Evolutionary conservation across 2,888 invertebrate species (phyloP), one percentile per base, ranked within the genome.

Genomic region (Diarsia rubi): DNA sequence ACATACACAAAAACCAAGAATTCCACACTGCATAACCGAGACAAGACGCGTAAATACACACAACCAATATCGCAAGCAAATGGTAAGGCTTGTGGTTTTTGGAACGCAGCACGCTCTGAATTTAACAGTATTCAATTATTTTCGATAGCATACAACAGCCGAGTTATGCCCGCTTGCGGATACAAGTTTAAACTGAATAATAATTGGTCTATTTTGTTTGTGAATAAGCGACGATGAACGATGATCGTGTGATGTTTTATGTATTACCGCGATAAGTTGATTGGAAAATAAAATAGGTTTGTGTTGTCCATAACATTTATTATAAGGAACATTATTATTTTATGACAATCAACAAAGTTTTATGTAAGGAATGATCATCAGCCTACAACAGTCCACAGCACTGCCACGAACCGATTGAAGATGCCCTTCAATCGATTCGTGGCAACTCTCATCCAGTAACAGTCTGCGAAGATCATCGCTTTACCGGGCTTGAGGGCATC

Each of bases 81-180:
- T 86, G 82, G 91, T 91, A 91, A 81, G 59, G 81, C 21, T 65
- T 88, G 90, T 74, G 91, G 91, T 92, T 91, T 91, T 90, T 87
- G 86, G 86, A 89, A 90, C 87, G 85, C 77, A 86, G 83, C 79
- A 82, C 87, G 86, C 88, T 90, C 90, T 85, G 88, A 91, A 92
- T 92, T 89, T 88, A 90, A 89, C 90, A 87, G 88, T 89, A 92
- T 92, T 92, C 91, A 92, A 92, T 93, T 91, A 93, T 93, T 93
- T 93, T 92, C 91, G 89, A 92, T 90, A 88, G 89, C 87, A 88
- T 73, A 89, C 88, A 87, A 86, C 89, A 88, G 79, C 74, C 78
- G 80, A 87, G 84, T 84, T 88, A 83, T 80, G 86, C 75, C 79
- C 76, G 77, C 62, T 79, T 78, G 77, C 54, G 81, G 86, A 76